These are phyloP conservation scores for Hydrozoanthus tunicans DNA, from an alignment of 64 coral and sea anemone species.

Conservation along the genomic window DNA sequence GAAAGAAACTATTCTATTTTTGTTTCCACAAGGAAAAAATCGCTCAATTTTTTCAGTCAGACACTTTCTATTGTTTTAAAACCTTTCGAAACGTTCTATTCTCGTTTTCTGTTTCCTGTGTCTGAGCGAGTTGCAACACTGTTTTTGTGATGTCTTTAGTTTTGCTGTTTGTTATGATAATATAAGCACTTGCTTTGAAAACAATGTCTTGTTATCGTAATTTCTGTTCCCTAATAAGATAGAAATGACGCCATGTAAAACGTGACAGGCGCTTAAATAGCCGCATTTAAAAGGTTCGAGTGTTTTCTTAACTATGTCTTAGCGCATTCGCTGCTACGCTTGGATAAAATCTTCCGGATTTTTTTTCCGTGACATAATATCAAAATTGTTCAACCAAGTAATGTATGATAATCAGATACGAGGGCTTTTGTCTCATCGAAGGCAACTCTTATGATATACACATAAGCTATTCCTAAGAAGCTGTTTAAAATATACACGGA, in stretches of 20 bases:
- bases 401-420: not conserved
- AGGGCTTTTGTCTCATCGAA: constrained; percentile 3
- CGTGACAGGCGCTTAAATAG: not conserved
- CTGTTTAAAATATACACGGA: not conserved
- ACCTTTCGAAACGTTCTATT: not conserved
- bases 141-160: not conserved
- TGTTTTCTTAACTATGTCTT: not conserved
- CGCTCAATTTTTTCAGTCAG: too few relatives aligned
- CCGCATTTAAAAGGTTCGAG: too few relatives aligned
- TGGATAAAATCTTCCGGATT: not conserved
- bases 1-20: too few relatives aligned
- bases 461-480: not conserved
- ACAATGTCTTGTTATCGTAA: not conserved
- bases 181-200: not conserved
- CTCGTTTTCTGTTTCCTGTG: too few relatives aligned
- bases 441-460: not conserved
- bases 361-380: not conserved
- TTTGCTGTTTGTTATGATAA: constrained; percentile 19
- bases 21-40: too few relatives aligned
- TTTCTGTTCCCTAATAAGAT: constrained; percentile 13
- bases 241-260: not conserved
- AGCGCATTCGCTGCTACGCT: not conserved
- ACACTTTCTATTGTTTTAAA: not conserved
- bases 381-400: not conserved
- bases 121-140: not conserved